Evolutionary conservation across 2,113 vertebrate genomes (phyloP).

Genomic region (Epinephelus lanceolatus): DNA sequence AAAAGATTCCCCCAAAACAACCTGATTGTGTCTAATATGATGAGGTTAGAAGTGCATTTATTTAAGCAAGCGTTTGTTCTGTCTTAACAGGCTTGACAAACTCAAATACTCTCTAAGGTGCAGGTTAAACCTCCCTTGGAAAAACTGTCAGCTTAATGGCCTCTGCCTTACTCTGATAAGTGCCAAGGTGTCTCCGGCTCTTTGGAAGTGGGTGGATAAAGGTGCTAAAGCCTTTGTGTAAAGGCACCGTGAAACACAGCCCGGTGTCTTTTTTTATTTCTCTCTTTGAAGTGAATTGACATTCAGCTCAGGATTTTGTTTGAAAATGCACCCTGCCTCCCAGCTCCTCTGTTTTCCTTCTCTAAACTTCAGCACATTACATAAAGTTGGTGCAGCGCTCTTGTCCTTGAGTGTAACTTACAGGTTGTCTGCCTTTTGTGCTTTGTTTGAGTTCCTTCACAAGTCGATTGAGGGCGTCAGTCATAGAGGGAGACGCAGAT

Average conservation of each 20-base stretch:
- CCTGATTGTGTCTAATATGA: slow-evolving; percentile 42
- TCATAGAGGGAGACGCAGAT: slow-evolving; percentile 40
- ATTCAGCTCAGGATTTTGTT: slow-evolving; percentile 72
- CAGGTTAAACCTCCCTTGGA: slow-evolving; percentile 67
- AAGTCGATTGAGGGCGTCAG: slow-evolving; percentile 46
- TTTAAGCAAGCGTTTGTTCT: slow-evolving; percentile 56
- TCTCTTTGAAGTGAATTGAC: slow-evolving; percentile 78
- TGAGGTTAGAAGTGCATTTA: slow-evolving; percentile 33
- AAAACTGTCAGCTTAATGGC: slow-evolving; percentile 73
- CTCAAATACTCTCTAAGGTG: slow-evolving; percentile 58
- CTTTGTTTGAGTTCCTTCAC: slow-evolving; percentile 49
- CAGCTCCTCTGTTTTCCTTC: slow-evolving; percentile 44
- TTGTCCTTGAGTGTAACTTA: slow-evolving; percentile 65
- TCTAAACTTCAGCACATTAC: slow-evolving; percentile 44
- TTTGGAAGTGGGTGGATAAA: slow-evolving; percentile 68
- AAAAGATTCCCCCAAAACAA: slow-evolving; percentile 14
- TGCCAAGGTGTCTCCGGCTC: slow-evolving; percentile 60
- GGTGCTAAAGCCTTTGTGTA: slow-evolving; percentile 69
- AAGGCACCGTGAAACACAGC: slow-evolving; percentile 62
- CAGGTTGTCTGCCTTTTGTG: slow-evolving; percentile 36
- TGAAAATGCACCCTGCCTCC: slow-evolving; percentile 46
- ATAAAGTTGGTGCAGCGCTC: slow-evolving; percentile 41
- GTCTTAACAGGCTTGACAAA: slow-evolving; percentile 58
- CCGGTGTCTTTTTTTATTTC: slow-evolving; percentile 51
- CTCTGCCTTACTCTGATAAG: slow-evolving; percentile 75